Evolutionary conservation across 2,797 vertebrate genomes (phyloP), one percentile per base, ranked within the genome.

Genomic region (Fistularia tabacaria): DNA sequence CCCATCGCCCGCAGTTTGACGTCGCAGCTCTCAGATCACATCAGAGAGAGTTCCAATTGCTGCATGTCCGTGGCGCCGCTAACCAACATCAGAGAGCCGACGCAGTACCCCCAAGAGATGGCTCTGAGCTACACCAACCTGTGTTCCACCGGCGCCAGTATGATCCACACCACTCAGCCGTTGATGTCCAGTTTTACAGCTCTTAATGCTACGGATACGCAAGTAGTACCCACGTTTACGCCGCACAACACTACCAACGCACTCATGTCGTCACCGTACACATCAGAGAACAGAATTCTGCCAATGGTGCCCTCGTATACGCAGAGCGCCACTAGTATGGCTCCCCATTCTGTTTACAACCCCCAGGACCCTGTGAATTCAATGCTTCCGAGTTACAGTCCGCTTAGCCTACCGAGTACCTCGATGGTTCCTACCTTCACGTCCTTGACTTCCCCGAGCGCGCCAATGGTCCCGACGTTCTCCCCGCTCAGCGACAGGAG

Each of bases 181-280:
- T 14, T 85, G 48, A 74, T 85, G 50, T 85, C 84, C 15, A 64
- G 65, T 14, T 86, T 87, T 44, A 81, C 84, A 9, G 63, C 84
- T 6, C 25, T 86, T 5, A 89, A 85, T 59, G 74, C 80, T 14
- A 79, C 84, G 9, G 85, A 89, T 51, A 84, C 84, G 38, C 82
- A 86, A 76, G 85, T 88, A 45, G 87, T 85, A 54, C 82, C 83
- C 36, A 88, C 84, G 12, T 88, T 81, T 69, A 79, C 84, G 5
- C 84, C 79, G 40, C 85, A 75, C 56, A 79, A 82, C 67, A 81
- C 80, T 49, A 76, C 79, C 40, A 84, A 79, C 58, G 51, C 78
- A 43, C 64, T 83, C 7, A 82, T 85, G 54, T 49, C 76, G 57
- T 55, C 80, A n/a, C n/a, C 63, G 3, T 87, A 83, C 63, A 46